phyloP scores from a whole-genome alignment of 2,113 vertebrate genomes.

The Uropsilus gracilis region DNA sequence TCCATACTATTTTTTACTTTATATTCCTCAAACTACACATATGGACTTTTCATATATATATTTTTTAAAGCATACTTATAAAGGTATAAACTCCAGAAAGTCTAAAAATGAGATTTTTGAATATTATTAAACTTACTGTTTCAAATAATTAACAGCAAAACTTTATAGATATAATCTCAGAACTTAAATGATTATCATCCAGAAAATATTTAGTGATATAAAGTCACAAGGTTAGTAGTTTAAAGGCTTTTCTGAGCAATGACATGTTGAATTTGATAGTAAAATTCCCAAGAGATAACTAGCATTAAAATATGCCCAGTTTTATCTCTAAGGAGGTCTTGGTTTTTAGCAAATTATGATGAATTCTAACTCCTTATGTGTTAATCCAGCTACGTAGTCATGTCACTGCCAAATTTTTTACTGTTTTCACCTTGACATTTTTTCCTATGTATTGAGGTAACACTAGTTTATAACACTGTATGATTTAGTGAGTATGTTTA shows the following conservation, averaged over 20 bases:
- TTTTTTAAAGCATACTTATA: neutral
- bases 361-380: neutral
- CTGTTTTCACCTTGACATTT: neutral
- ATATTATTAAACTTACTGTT: neutral
- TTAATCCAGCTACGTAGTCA: neutral
- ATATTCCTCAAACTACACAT: constrained; percentile 23
- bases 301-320: neutral
- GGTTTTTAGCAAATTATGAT: neutral
- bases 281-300: neutral
- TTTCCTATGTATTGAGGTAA: neutral
- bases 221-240: neutral
- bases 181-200: neutral
- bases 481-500: no score
- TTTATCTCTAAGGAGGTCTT: neutral
- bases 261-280: constrained; percentile 17
- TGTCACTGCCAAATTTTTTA: neutral
- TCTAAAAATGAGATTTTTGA: neutral
- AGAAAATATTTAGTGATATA: neutral
- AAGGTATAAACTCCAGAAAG: neutral
- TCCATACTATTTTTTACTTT: neutral
- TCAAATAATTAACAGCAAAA: constrained; percentile 16
- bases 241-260: neutral
- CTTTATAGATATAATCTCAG: neutral
- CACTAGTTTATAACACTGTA: no score
- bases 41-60: neutral